These are phyloP conservation scores for Agelaius phoeniceus DNA, from an alignment of 2,113 vertebrate genomes.

Conservation along the genomic window DNA sequence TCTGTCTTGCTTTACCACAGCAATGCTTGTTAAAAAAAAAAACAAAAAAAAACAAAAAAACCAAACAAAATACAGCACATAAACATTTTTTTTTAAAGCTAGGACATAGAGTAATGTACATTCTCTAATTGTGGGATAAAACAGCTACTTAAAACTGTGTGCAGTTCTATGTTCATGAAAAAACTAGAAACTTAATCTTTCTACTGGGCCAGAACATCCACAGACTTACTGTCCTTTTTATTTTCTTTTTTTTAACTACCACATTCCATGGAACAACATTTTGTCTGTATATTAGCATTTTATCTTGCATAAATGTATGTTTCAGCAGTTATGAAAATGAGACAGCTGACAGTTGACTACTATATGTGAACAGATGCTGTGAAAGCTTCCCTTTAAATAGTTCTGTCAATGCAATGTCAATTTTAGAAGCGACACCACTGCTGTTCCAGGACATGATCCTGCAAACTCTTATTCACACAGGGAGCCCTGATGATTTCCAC, in stretches of 20 bases:
- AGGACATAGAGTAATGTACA: not conserved
- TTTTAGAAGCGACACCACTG: conserved; percentile 17
- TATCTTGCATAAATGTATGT: not conserved
- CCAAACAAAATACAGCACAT: not conserved
- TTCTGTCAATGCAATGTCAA: conserved; percentile 40
- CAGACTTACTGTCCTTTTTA: not conserved
- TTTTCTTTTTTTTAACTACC: not conserved
- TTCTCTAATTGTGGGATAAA: not conserved
- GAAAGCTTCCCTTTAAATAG: conserved; percentile 50
- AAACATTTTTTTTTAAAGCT: not conserved
- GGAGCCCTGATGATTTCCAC: not conserved
- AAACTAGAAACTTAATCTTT: not conserved
- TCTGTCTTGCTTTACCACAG: not conserved
- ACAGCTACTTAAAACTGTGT: not conserved
- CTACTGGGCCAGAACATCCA: not conserved
- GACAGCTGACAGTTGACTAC: conserved; percentile 50
- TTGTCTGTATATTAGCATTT: not conserved
- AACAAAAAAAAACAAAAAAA: too few species aligned
- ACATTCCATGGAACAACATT: not conserved
- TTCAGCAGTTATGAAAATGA: conserved; percentile 61
- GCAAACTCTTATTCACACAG: not conserved
- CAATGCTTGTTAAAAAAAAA: not conserved
- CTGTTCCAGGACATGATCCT: not conserved
- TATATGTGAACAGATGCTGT: conserved; percentile 46
- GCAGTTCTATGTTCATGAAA: not conserved